A percentile compares a stretch with the other conserved stretches of the same genome.
These are phyloP conservation scores for Polietes domitor DNA, from an alignment of 2,888 invertebrate species.

Conservation along the genomic window DNA sequence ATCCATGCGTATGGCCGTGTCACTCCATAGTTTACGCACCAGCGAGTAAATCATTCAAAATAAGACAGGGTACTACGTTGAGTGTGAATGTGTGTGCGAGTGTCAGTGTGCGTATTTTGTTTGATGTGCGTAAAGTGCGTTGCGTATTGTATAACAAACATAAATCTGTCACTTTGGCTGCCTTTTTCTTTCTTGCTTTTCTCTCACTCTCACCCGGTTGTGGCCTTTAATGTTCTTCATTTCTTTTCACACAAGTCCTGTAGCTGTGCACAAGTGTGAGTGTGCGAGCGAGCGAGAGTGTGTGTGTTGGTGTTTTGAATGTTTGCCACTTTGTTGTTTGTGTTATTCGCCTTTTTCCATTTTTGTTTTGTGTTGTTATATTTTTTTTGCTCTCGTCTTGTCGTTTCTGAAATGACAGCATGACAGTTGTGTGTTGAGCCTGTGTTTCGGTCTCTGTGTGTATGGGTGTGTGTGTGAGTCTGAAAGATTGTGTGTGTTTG, in stretches of 20 bases:
- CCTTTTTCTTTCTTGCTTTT: slow-evolving; percentile 25
- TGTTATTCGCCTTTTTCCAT: slow-evolving; percentile 33
- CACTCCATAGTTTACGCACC: slow-evolving; percentile 57
- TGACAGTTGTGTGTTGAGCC: slow-evolving; percentile 60
- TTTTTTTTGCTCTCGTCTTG: slow-evolving; percentile 48
- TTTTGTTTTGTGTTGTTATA: slow-evolving; percentile 52
- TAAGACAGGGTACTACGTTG: slow-evolving; percentile 14
- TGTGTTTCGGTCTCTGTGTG: slow-evolving; percentile 10
- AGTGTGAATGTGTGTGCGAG: background rate
- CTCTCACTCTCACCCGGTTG: slow-evolving; percentile 20
- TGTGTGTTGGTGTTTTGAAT: slow-evolving; percentile 45
- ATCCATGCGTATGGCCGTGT: slow-evolving; percentile 13
- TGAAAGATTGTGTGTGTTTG: slow-evolving; percentile 57
- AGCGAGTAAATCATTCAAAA: slow-evolving; percentile 45
- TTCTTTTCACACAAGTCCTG: slow-evolving; percentile 42
- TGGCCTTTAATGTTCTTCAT: slow-evolving; percentile 37
- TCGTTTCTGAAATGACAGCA: slow-evolving; percentile 63
- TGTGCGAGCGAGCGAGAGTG: background rate
- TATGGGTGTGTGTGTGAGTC: slow-evolving; percentile 19
- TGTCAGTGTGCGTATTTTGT: slow-evolving; percentile 26
- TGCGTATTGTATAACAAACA: slow-evolving; percentile 39
- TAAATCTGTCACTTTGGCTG: slow-evolving; percentile 36
- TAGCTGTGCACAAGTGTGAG: background rate
- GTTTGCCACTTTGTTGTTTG: slow-evolving; percentile 48
- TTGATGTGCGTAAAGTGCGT: slow-evolving; percentile 41